These are phyloP conservation scores for Heliocidaris erythrogramma DNA, from an alignment of 35 echinoderm and acorn worm genomes.

Conservation along the genomic window DNA sequence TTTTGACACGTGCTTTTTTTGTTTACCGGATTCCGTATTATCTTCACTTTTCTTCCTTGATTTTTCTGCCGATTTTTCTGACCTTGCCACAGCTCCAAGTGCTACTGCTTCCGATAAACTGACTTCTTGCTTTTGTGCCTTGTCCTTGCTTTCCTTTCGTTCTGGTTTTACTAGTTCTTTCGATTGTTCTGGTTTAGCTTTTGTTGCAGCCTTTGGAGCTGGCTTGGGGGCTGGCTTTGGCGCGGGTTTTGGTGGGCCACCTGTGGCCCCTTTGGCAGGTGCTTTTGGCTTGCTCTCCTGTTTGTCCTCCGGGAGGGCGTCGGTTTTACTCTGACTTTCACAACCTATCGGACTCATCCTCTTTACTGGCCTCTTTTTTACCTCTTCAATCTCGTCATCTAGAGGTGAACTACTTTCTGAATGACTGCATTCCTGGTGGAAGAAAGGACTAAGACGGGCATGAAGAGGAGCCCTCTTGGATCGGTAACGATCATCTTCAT, in stretches of 20 bases:
- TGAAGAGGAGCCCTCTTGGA: slow-evolving; percentile 59
- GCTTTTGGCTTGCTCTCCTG: slow-evolving; percentile 31
- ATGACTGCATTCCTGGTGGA: slow-evolving; percentile 61
- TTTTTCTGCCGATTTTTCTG: not conserved
- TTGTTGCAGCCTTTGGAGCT: not conserved
- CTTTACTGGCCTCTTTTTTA: slow-evolving; percentile 49
- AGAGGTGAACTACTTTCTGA: slow-evolving; percentile 54
- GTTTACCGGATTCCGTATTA: not conserved
- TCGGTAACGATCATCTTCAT: slow-evolving; percentile 62
- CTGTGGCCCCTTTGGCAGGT: not conserved
- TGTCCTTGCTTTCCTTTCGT: not conserved
- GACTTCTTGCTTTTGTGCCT: slow-evolving; percentile 25
- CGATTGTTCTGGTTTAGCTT: not conserved
- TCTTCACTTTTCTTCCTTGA: slow-evolving; percentile 27
- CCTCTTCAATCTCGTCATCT: slow-evolving; percentile 53
- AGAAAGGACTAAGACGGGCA: slow-evolving; percentile 72
- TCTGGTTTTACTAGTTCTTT: slow-evolving; percentile 14
- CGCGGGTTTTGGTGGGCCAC: not conserved
- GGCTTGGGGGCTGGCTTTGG: slow-evolving; percentile 15
- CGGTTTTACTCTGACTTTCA: slow-evolving; percentile 61
- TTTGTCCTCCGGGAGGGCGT: slow-evolving; percentile 23
- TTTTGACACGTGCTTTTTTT: slow-evolving; percentile 32
- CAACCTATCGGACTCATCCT: slow-evolving; percentile 73
- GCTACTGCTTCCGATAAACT: slow-evolving; percentile 12
- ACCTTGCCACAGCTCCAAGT: slow-evolving; percentile 31